phyloP scores from a whole-genome alignment of 2,797 vertebrate genomes.

The Antrozous pallidus region DNA sequence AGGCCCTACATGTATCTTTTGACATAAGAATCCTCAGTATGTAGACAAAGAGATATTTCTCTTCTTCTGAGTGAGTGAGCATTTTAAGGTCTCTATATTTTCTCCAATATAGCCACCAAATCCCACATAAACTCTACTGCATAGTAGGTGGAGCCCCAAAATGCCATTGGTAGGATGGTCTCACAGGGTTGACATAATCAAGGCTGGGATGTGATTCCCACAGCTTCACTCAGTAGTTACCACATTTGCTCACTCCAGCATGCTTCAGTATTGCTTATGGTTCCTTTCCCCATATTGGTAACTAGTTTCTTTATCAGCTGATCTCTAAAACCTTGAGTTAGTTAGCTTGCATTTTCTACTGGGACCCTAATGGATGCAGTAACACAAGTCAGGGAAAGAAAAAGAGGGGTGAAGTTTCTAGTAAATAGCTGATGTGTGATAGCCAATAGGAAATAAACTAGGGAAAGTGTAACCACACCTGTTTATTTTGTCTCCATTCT shows the following conservation, averaged over 20 bases:
- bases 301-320: neutral
- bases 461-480: neutral
- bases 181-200: conserved; percentile 87
- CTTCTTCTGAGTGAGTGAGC: conserved; percentile 95
- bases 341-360: neutral
- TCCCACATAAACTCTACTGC: conserved; percentile 95
- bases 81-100: conserved; percentile 98
- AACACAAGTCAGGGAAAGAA: neutral
- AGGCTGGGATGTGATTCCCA: conserved; percentile 82
- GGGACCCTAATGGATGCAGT: neutral
- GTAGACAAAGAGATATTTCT: conserved; percentile 91
- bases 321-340: neutral
- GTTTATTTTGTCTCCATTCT: neutral
- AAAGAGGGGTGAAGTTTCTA: neutral
- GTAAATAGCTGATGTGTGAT: neutral
- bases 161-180: conserved; percentile 96
- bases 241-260: neutral
- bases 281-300: neutral
- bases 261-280: neutral
- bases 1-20: conserved; percentile 87
- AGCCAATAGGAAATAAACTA: neutral
- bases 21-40: conserved; percentile 86
- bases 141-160: conserved; percentile 98
- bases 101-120: conserved; percentile 99
- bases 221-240: conserved; percentile 84